Conservation (phyloP, 1,140 invertebrate genomes). For the Rhyacophila brunnea region DNA sequence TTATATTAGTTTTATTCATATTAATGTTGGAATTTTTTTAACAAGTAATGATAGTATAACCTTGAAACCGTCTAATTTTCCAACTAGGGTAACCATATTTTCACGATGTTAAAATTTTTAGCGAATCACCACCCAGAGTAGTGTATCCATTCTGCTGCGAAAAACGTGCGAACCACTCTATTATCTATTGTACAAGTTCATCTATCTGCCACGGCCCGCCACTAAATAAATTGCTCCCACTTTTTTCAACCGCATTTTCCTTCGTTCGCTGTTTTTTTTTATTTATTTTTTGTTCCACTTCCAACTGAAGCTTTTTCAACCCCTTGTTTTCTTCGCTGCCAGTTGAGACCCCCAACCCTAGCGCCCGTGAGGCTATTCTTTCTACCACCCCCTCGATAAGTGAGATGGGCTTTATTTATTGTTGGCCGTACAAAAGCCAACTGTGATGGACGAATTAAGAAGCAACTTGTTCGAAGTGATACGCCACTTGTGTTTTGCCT, state of each 20-base stretch:
- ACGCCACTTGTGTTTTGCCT: too few species aligned
- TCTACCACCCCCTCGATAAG: conserved; percentile 21
- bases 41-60: too few species aligned
- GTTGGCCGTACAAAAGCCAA: conserved; percentile 31
- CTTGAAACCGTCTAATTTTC: too few species aligned
- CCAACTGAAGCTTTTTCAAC: conserved; percentile 20
- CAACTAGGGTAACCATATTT: too few species aligned
- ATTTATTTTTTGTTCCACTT: conserved; percentile 30
- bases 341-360: conserved; percentile 2
- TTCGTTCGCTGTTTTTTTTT: conserved; percentile 19
- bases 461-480: conserved; percentile 4
- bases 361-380: background rate
- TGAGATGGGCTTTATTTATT: conserved; percentile 35
- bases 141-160: too few species aligned
- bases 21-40: too few species aligned
- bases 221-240: conserved; percentile 36
- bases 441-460: conserved; percentile 33
- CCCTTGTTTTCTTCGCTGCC: conserved; percentile 16
- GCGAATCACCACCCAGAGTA: too few species aligned
- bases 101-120: too few species aligned
- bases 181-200: conserved; percentile 34
- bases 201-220: conserved; percentile 32
- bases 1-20: too few species aligned
- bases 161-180: conserved; percentile 29
- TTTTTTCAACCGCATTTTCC: conserved; percentile 31